These are phyloP conservation scores for Caenorhabditis zanzibari DNA, from an alignment of 2,888 invertebrate genomes.

Conservation along the genomic window DNA sequence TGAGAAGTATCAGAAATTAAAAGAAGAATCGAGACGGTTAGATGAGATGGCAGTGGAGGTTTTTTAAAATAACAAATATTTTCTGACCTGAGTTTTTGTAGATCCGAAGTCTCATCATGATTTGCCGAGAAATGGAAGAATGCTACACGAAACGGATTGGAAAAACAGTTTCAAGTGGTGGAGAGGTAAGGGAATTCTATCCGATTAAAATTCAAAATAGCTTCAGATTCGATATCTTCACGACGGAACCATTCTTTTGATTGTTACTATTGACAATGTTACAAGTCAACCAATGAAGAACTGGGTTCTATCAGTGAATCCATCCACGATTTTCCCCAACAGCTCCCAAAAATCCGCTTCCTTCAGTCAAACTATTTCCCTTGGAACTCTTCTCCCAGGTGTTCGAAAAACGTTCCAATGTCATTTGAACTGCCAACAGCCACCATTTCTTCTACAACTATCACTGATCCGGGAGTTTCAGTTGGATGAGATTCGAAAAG, in stretches of 20 bases:
- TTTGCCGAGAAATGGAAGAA: constrained; percentile 64
- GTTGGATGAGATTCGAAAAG: constrained; percentile 37
- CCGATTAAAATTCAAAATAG: background rate
- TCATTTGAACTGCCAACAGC: constrained; percentile 22
- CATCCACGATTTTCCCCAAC: constrained; percentile 19
- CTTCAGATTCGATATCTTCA: constrained; percentile 37
- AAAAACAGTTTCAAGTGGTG: background rate
- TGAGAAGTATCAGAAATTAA: constrained; percentile 49
- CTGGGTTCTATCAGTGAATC: constrained; percentile 41
- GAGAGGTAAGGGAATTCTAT: constrained; percentile 5
- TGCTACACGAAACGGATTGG: constrained; percentile 50
- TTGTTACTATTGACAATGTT: constrained; percentile 48
- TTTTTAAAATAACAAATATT: background rate
- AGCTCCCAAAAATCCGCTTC: background rate
- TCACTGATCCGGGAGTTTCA: constrained; percentile 32
- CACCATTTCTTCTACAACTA: constrained; percentile 52
- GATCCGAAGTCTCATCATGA: constrained; percentile 40
- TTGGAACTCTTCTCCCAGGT: constrained; percentile 46
- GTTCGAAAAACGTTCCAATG: constrained; percentile 49
- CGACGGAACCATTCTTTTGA: constrained; percentile 35
- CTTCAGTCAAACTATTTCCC: constrained; percentile 36
- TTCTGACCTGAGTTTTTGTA: constrained; percentile 2
- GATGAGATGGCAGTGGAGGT: constrained; percentile 61
- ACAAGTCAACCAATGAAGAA: constrained; percentile 40
- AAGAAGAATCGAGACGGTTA: constrained; percentile 41